Percentiles rank a stretch among this genome's conserved stretches.
Evolutionary conservation across 1,140 invertebrate genomes (phyloP).

Genomic region (Aphaenogaster floridana): DNA sequence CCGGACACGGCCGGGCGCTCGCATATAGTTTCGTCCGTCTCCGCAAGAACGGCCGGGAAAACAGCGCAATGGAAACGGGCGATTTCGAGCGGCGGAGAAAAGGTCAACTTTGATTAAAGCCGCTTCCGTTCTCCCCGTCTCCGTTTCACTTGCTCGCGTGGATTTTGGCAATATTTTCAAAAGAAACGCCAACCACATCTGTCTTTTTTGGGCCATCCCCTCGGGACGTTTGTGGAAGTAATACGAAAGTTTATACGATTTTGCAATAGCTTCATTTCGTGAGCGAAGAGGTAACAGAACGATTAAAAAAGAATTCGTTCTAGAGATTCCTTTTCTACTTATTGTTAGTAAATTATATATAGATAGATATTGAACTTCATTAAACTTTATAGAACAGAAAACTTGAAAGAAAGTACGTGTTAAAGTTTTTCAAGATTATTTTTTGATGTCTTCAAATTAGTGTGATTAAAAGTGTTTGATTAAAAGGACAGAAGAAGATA

Average conservation of each 20-base stretch:
- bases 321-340: background rate
- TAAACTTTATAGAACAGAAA: background rate
- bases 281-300: constrained; percentile 12
- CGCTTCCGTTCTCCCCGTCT: background rate
- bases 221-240: background rate
- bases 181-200: constrained; percentile 8
- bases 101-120: constrained; percentile 57
- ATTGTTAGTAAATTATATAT: background rate
- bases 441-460: background rate
- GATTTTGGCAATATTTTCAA: constrained; percentile 41
- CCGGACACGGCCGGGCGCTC: constrained; percentile 8
- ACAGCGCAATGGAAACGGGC: constrained; percentile 26
- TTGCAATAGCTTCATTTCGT: constrained; percentile 22
- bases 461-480: too few species aligned
- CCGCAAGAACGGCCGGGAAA: constrained; percentile 6
- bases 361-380: constrained; percentile 26
- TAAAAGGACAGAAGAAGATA: background rate
- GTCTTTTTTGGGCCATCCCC: background rate
- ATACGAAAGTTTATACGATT: constrained; percentile 22
- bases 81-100: background rate
- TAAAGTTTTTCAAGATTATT: background rate
- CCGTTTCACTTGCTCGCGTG: background rate
- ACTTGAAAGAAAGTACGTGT: background rate
- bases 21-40: constrained; percentile 39
- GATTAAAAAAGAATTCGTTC: constrained; percentile 23